Conservation (phyloP, 2,113 vertebrate species). For the Meleagris gallopavo region DNA sequence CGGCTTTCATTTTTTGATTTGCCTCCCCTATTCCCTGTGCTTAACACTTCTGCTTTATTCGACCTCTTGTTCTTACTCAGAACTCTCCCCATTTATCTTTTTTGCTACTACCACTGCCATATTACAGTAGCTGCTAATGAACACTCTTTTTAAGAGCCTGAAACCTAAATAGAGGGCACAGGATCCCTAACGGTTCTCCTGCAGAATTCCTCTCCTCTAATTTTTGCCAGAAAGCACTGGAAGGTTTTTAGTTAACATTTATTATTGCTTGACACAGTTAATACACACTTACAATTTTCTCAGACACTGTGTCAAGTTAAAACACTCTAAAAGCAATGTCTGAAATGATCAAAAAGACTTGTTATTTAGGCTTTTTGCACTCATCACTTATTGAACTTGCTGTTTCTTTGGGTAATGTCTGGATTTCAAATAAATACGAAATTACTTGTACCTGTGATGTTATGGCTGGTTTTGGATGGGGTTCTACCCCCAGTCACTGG, state of each 20-base stretch:
- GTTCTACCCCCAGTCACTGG: background rate
- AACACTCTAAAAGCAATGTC: background rate
- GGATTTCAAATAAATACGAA: background rate
- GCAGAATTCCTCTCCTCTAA: background rate
- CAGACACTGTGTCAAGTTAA: background rate
- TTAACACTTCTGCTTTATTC: background rate
- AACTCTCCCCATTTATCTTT: background rate
- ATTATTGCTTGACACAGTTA: background rate
- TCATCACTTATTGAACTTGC: background rate
- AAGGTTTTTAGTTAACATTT: background rate
- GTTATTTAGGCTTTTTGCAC: background rate
- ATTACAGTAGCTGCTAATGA: background rate
- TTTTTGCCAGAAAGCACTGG: background rate
- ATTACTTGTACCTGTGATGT: background rate
- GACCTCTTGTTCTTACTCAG: background rate
- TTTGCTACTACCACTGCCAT: background rate
- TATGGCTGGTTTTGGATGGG: background rate
- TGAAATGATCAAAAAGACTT: background rate
- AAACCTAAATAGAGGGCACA: background rate
- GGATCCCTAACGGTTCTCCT: background rate
- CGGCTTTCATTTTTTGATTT: constrained; percentile 54
- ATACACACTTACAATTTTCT: background rate
- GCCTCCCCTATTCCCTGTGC: background rate
- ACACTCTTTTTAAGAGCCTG: background rate
- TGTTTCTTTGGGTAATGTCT: background rate